Evolutionary conservation across 2,888 invertebrate genomes (phyloP).

Genomic region (Magallana nippona): DNA sequence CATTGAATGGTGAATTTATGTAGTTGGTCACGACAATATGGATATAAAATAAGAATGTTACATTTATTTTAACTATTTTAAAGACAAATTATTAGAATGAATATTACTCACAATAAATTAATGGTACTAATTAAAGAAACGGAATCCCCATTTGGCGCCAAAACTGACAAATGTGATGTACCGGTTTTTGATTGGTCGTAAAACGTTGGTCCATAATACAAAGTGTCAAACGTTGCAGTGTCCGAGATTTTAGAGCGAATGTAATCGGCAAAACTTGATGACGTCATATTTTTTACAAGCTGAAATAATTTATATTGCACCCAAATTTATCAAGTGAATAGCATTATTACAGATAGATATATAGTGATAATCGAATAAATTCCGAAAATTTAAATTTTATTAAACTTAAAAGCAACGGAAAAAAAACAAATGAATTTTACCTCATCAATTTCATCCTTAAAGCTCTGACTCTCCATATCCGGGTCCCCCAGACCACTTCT

Average conservation of each 20-base stretch:
- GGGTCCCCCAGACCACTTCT: conserved; percentile 44
- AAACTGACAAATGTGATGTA: conserved; percentile 93
- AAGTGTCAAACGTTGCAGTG: conserved; percentile 66
- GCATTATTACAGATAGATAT: no score
- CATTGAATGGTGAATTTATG: no score
- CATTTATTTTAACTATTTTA: no score
- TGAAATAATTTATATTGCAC: conserved; percentile 44
- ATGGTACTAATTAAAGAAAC: conserved; percentile 95
- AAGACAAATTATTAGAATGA: no score
- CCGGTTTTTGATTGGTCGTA: conserved; percentile 83
- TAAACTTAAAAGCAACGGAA: no score
- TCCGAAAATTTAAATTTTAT: no score
- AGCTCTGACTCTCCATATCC: conserved; percentile 38
- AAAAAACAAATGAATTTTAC: neutral
- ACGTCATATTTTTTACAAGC: conserved; percentile 74
- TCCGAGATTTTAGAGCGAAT: conserved; percentile 71
- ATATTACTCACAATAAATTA: conserved; percentile 87
- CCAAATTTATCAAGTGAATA: no score
- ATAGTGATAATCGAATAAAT: no score
- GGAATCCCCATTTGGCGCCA: conserved; percentile 93
- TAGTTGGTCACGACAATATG: no score
- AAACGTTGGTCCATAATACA: conserved; percentile 81
- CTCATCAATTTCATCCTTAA: conserved; percentile 33
- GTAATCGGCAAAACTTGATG: conserved; percentile 64
- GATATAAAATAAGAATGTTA: no score